Percentiles rank a stretch among this genome's conserved stretches.
phyloP scores from a whole-genome alignment of 2,113 vertebrate genomes.

The Phaethon lepturus region DNA sequence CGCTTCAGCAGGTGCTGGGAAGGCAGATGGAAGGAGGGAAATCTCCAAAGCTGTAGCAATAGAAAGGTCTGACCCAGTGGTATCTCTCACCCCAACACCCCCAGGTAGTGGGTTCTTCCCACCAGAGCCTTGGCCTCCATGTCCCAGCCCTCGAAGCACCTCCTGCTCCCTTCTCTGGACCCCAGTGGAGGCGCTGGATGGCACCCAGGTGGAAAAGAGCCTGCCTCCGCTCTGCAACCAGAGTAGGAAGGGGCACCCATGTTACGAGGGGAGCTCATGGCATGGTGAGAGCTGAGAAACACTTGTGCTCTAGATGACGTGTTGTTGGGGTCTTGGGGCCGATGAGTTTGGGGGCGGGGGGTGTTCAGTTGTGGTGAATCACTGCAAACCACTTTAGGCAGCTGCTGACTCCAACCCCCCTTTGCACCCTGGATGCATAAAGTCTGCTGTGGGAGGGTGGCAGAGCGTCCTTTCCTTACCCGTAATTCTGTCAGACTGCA shows the following conservation, averaged over 20 bases:
- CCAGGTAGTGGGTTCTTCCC: not conserved
- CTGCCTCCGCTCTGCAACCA: not conserved
- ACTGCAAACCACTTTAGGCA: not conserved
- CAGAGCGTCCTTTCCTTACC: not conserved
- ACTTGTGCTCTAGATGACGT: not conserved
- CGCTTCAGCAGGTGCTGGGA: conserved; percentile 12
- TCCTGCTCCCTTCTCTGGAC: not conserved
- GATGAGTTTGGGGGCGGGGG: not conserved
- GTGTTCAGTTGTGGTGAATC: not conserved
- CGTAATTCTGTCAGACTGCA: not conserved
- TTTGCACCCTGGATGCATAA: not conserved
- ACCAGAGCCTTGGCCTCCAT: not conserved
- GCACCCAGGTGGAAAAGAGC: not conserved
- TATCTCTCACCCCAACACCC: not conserved
- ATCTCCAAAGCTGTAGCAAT: not conserved
- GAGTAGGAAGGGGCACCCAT: not conserved
- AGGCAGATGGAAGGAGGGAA: not conserved
- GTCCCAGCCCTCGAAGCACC: not conserved
- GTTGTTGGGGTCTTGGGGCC: not conserved
- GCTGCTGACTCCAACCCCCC: not conserved
- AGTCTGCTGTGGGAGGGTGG: not conserved
- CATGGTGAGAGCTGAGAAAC: not conserved
- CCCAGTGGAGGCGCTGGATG: not conserved
- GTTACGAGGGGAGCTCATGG: not conserved
- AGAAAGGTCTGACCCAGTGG: not conserved